Evolutionary conservation across 1,140 invertebrate genomes (phyloP).

Genomic region (Trichomalopsis sarcophagae): DNA sequence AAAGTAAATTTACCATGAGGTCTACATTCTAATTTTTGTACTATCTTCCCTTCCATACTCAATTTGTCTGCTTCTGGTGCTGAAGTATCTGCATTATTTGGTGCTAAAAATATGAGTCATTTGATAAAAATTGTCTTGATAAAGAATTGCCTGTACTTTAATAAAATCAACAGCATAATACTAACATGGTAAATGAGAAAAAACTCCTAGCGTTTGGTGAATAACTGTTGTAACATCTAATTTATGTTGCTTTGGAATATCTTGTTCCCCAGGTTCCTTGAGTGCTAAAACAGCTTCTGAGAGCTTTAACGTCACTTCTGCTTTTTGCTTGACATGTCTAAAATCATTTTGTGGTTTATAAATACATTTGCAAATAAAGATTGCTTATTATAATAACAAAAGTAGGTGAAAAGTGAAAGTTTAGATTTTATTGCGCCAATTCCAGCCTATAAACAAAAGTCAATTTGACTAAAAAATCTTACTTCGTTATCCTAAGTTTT

Average conservation of each 20-base stretch:
- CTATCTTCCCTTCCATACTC: constrained; percentile 93
- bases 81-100: constrained; percentile 78
- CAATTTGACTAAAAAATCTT: constrained; percentile 59
- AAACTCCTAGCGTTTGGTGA: constrained; percentile 91
- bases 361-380: constrained; percentile 10
- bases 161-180: constrained; percentile 50
- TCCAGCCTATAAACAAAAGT: background rate
- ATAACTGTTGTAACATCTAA: constrained; percentile 92
- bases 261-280: constrained; percentile 82
- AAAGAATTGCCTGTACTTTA: background rate
- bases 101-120: constrained; percentile 69
- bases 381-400: background rate
- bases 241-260: constrained; percentile 91
- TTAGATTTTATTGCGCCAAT: background rate
- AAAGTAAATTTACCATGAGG: constrained; percentile 80
- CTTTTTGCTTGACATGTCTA: constrained; percentile 79
- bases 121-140: too few relatives aligned
- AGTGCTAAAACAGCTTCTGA: constrained; percentile 83
- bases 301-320: constrained; percentile 82
- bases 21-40: constrained; percentile 94
- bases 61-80: constrained; percentile 89
- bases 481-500: constrained; percentile 86
- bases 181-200: constrained; percentile 86
- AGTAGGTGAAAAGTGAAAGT: background rate
- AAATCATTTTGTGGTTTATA: constrained; percentile 25